Base-by-base conservation (phyloP, 2,888 invertebrate genomes). In the Taenaris catops region DNA sequence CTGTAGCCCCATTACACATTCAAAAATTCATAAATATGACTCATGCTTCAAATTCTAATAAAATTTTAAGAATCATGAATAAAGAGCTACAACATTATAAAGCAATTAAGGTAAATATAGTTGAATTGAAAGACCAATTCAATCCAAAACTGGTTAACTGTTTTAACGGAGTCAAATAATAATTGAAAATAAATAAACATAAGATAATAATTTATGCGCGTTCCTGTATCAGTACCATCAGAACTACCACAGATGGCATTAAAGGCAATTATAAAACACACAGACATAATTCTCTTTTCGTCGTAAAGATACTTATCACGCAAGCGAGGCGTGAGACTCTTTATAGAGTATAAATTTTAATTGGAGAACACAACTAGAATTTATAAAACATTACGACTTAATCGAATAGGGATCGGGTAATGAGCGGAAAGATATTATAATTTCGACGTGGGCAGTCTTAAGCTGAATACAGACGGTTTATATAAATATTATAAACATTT, bases 391-490 rank as follows among this genome's bases (percentile, higher is more conserved):
- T 74, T 76, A 74, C 71, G 72, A 71, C 75, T 81, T 80, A 80
- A 84, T 80, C 68, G 72, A 62, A 55, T 53, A 75, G 73, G 67
- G 67, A 54, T 53, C 75, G 73, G 65, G 70, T 75, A 81, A 84
- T 80, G 79, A 79, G 78, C 80, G 79, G 71, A 75, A 80, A 80
- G 74, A 67, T 73, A 65, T 68, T 74, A 73, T 73, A 72, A 70
- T 34, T 34, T 67, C 75, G 44, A 62, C 74, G 73, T 72, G 74
- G 74, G 75, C 62, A 76, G 78, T 76, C 48, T 31, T 9, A 31
- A 31, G 31, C 31, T 23, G 8, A 14, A 21, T 7, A 21, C 16
- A 23, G 21, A 31, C 23, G 9, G n/a, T 1, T 12, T 25, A 25
- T 8, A 23, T 2, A n/a, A n/a, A n/a, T n/a, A n/a, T n/a, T n/a